phyloP scores from a whole-genome alignment of 2,797 vertebrate species.

The Atherinosoma microstoma region DNA sequence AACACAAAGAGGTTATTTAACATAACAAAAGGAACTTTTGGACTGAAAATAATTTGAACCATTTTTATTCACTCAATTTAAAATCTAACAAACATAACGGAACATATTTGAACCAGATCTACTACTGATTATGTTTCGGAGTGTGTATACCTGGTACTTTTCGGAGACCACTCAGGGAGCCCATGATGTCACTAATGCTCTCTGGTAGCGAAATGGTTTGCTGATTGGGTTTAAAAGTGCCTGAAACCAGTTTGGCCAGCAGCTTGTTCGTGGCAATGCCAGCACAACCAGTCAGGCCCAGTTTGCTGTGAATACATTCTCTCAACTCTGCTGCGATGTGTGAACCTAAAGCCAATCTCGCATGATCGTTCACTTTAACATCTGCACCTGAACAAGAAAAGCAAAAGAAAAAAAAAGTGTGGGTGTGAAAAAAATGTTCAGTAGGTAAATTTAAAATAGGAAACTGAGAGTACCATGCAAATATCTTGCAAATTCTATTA shows the following conservation, averaged over 20 bases:
- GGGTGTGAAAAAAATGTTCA: background rate
- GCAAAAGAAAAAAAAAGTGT: slow-evolving; percentile 1
- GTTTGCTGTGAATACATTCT: slow-evolving; percentile 72
- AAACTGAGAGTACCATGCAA: slow-evolving; percentile 70
- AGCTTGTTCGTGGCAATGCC: slow-evolving; percentile 90
- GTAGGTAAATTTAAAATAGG: background rate
- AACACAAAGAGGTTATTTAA: background rate
- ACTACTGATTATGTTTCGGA: background rate
- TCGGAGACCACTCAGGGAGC: slow-evolving; percentile 77
- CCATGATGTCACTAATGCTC: slow-evolving; percentile 81
- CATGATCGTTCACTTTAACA: slow-evolving; percentile 66
- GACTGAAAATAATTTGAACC: background rate
- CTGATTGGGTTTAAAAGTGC: slow-evolving; percentile 92
- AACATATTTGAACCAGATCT: background rate
- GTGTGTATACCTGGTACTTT: slow-evolving; percentile 87
- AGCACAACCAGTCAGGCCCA: slow-evolving; percentile 90
- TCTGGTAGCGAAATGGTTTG: slow-evolving; percentile 90
- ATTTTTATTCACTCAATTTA: background rate
- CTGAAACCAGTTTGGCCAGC: slow-evolving; percentile 90
- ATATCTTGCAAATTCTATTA: slow-evolving; percentile 25
- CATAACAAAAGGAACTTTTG: background rate
- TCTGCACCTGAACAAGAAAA: slow-evolving; percentile 71
- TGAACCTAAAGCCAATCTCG: slow-evolving; percentile 86
- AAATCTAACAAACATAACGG: background rate
- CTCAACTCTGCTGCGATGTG: slow-evolving; percentile 88